Evolutionary conservation across 2,888 invertebrate species (phyloP), one percentile per base, ranked within the genome.

Genomic region (Nemotelus nigrinus): DNA sequence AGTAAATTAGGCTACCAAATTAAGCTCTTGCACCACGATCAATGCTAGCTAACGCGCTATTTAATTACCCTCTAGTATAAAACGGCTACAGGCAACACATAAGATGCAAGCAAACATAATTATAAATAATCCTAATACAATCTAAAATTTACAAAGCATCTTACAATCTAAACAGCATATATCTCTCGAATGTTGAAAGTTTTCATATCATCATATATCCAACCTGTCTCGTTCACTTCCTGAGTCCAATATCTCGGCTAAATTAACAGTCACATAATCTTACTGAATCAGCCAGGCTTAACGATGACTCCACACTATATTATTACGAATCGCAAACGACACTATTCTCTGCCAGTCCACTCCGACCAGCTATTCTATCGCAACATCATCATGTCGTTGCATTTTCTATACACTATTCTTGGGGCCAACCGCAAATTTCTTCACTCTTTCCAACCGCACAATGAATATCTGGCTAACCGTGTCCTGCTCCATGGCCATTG

Each of bases 401-500:
- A 67, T 67, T 48, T 39, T 67, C 25, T 67, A 6, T 50, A 47
- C 41, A 41, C 70, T 70, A 55, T 70, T 70, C 70, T 70, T 70
- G 55, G 55, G 70, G 70, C 70, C 55, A 3, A 55, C 70, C 63
- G 41, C 74, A 74, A 50, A 48, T 60, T 60, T 74, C 60, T 60
- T 48, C 47, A 60, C n/a, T 60, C 74, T 25, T 47, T 71, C 5
- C 63, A 10, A 63, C 63, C 74, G 48, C 50, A 74, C 53, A 43
- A 53, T 55, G 53, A 53, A 70, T 70, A 44, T 44, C 55, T 41
- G 70, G 43, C 55, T 53, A 10, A 47, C 53, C 53, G 53, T 50
- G 70, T 70, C 70, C 53, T 70, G 70, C 41, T 50, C 50, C 41
- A 74, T 3, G 39, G 47, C 74, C 48, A 74, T 74, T 74, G 74